Conservation (phyloP, 2,113 vertebrate species). For the Phaethornis superciliosus region DNA sequence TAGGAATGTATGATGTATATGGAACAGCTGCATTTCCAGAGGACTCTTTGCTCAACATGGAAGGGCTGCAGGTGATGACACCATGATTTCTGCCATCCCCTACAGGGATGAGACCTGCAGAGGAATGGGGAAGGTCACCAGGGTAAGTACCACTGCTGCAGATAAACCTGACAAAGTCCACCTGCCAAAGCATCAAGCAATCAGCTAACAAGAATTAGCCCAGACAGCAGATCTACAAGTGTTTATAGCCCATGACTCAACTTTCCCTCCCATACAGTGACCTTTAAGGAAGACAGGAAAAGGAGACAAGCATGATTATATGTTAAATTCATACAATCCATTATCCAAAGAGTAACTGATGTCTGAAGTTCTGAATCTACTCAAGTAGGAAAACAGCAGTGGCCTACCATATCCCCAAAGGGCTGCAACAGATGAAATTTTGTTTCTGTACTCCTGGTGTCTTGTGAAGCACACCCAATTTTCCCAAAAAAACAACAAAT, state of each 20-base stretch:
- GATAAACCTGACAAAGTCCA: constrained; percentile 35
- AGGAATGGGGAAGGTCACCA: background rate
- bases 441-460: background rate
- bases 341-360: constrained; percentile 4
- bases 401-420: background rate
- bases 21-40: background rate
- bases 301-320: background rate
- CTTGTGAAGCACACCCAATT: background rate
- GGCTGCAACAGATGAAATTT: background rate
- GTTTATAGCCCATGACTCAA: constrained; percentile 60
- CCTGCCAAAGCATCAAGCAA: constrained; percentile 6
- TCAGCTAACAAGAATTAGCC: constrained; percentile 45
- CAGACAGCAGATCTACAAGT: constrained; percentile 20
- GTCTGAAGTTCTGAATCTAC: background rate
- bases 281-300: constrained; percentile 29
- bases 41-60: background rate
- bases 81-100: background rate
- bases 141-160: rapidly evolving
- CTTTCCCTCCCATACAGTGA: constrained; percentile 35
- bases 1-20: background rate
- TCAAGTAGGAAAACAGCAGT: background rate
- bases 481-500: background rate
- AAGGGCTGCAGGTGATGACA: background rate
- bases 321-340: constrained; percentile 44
- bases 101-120: background rate